phyloP scores from a whole-genome alignment of 2,888 invertebrate genomes.

The Dryobota labecula region DNA sequence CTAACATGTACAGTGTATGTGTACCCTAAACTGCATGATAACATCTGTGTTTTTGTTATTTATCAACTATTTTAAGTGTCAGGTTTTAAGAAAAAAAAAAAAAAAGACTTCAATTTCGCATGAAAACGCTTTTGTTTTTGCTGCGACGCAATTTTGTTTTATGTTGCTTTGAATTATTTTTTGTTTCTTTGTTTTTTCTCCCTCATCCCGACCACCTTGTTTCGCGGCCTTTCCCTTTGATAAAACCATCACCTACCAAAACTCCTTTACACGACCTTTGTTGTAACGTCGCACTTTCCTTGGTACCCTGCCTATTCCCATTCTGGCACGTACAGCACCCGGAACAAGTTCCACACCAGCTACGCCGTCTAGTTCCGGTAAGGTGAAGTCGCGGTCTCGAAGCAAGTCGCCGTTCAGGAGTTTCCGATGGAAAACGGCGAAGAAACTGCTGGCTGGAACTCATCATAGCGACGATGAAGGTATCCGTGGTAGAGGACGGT shows the following conservation, averaged over 20 bases:
- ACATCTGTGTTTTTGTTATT: conserved; percentile 83
- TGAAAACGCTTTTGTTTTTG: conserved; percentile 84
- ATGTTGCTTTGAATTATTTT: conserved; percentile 88
- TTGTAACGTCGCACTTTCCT: conserved; percentile 43
- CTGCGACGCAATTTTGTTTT: conserved; percentile 84
- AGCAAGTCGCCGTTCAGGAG: conserved; percentile 98
- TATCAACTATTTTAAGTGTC: conserved; percentile 59
- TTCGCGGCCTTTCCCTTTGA: conserved; percentile 32
- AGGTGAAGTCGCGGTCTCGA: conserved; percentile 95
- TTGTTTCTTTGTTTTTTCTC: conserved; percentile 74
- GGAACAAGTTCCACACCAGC: conserved; percentile 85
- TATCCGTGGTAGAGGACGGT: conserved; percentile 85
- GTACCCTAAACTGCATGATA: conserved; percentile 69
- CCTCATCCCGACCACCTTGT: conserved; percentile 53
- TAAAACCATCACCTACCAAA: conserved; percentile 34
- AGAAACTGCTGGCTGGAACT: conserved; percentile 92
- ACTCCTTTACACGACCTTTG: conserved; percentile 47
- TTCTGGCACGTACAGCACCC: conserved; percentile 77
- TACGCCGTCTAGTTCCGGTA: conserved; percentile 90
- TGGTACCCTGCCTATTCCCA: conserved; percentile 60
- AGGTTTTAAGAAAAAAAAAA: conserved; percentile 43
- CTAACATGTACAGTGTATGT: conserved; percentile 65
- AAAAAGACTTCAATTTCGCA: conserved; percentile 66
- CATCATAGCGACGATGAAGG: conserved; percentile 96
- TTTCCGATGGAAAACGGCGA: conserved; percentile 97